Percentiles rank a stretch among this genome's conserved stretches.
Evolutionary conservation across 2,113 vertebrate species (phyloP).

Genomic region (Motacilla tschutschensis): DNA sequence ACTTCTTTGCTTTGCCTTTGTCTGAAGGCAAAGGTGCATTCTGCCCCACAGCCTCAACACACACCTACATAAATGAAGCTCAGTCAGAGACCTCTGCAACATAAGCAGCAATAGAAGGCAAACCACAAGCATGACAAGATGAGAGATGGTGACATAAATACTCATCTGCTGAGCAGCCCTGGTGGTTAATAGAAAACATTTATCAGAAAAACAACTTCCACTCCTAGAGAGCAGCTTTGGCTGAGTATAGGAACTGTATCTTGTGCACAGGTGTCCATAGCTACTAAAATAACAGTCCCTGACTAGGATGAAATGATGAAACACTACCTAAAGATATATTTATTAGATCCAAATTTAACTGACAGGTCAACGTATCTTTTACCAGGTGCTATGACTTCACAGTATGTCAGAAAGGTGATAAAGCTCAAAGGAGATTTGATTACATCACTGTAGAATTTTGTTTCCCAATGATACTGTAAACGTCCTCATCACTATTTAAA

Average conservation of each 20-base stretch:
- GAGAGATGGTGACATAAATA: not conserved
- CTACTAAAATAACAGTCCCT: not conserved
- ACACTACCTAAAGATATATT: conserved; percentile 12
- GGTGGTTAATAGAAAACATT: not conserved
- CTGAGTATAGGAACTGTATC: not conserved
- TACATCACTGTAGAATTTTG: not conserved
- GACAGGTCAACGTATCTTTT: not conserved
- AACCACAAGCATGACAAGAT: not conserved
- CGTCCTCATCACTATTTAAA: not conserved
- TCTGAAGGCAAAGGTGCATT: not conserved
- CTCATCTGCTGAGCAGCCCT: not conserved
- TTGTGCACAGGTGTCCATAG: not conserved
- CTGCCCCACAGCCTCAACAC: not conserved
- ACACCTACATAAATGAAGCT: not conserved
- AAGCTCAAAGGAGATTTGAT: not conserved
- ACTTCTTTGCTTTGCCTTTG: not conserved
- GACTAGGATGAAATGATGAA: not conserved
- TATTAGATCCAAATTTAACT: conserved; percentile 2
- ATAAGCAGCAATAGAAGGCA: not conserved
- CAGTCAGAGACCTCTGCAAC: not conserved
- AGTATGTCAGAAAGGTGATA: not conserved
- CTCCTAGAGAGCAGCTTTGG: not conserved
- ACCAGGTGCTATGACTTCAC: not conserved
- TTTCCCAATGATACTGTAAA: not conserved
- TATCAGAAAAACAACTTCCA: not conserved